Base-by-base conservation (phyloP, 1,140 invertebrate species). In the Drosophila quadrilineata region DNA sequence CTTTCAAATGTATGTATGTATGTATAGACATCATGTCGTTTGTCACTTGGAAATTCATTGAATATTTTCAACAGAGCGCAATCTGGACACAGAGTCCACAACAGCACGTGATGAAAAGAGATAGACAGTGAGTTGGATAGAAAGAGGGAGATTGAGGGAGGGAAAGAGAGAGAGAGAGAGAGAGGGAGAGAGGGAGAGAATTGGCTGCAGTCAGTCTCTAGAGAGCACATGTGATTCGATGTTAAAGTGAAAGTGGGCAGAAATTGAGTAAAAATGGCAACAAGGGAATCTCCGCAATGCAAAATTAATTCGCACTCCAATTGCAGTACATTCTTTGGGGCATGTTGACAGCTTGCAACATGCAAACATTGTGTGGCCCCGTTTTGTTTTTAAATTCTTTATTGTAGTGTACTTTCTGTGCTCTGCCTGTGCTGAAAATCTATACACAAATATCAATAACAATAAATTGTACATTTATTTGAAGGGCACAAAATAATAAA, bases 361-460 rank as follows among this genome's bases (percentile, higher is more conserved):
- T 54, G 54, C 46, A 35, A 45, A 28, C 50, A 52, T 66, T 76
- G 58, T 66, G 52, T 36, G 52, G 53, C 60, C 67, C 65, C 60
- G 60, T 59, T 54, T 43, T 45, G 41, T 35, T 60, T 49, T 77
- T 84, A 70, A 85, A 82, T 76, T 64, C 62, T 77, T 84, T 74
- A 84, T 79, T 84, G 62, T 58, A 36, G n/a, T n/a, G n/a, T n/a
- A 16, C 14, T 21, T 49, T 19, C 38, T 22, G 46, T 2, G n/a
- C 17, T 22, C 14, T 19, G 6, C 45, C 50, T 52, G 26, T 21
- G 16, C 16, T 9, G 6, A 46, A 74, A 52, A 60, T 82, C 50
- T 62, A 73, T 76, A 84, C 73, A 69, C 63, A 77, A 84, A 79
- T 85, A 84, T 84, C 79, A 84, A 84, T 84, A 85, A 74, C 79